Base-by-base conservation (phyloP, 2,113 vertebrate species). In the Heterotilapia buettikoferi region DNA sequence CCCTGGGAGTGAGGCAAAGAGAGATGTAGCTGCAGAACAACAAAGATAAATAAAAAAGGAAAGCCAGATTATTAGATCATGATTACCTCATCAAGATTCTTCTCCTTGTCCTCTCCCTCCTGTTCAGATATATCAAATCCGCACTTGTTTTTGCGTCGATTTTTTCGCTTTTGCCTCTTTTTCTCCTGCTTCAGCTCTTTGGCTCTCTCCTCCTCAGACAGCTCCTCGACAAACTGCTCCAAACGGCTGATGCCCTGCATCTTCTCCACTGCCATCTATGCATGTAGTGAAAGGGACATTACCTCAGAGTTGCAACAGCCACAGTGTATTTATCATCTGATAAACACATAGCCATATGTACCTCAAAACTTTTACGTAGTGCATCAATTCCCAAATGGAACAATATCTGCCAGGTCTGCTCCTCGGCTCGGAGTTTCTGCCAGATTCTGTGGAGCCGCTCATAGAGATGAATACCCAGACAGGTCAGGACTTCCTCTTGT, bases 341-440 rank as follows among this genome's bases (percentile, higher is more conserved):
- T 53, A 9, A 66, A 21, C 13, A 33, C 9, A 3, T 6, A 38
- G 14, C 9, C 31, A 18, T 53, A 19, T 5, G 14, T 86, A 99
- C 99, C 98, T 99, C 99, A 91, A 99, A 99, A 92, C 97, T 98
- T 95, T 99, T 99, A 38, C 98, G 98, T 40, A 99, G 92, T 76
- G 98, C 97, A 86, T 99, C 98, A 2, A 99, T 97, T 43, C 98
- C 98, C 83, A 99, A 95, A 93, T 98, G 98, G 80, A 98, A 99
- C 66, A 99, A 97, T 96, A 99, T 98, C 94, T 99, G 98, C 98
- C 98, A 99, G 0, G 98, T 99, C 90, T 99, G 99, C 82, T 99
- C 98, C 94, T 99, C 98, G 2, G 98, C 98, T 84, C 98, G 92
- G 11, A 99, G 95, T 91, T 99, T 99, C 86, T 98, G 99, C 99